These are phyloP conservation scores for Pelecanoides urinatrix DNA, from an alignment of 2,113 vertebrate species.

Conservation along the genomic window DNA sequence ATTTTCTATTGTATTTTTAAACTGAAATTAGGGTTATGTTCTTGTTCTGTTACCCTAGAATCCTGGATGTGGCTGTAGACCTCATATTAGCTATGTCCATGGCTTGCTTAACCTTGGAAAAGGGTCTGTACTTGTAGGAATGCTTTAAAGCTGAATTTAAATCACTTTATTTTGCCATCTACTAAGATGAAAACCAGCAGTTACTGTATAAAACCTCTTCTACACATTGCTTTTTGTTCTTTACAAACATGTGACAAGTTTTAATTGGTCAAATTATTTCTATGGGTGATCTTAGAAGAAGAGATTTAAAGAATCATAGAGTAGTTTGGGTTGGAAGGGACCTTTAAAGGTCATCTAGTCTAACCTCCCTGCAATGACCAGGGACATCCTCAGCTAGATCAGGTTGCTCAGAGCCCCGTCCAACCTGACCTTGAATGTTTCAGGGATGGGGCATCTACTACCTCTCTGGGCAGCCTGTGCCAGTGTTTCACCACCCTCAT, in stretches of 20 bases:
- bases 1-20: slow-evolving; percentile 1
- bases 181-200: background rate
- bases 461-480: too few relatives aligned
- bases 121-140: background rate
- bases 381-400: too few relatives aligned
- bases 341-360: too few relatives aligned
- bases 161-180: background rate
- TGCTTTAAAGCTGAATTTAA: background rate
- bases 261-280: background rate
- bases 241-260: background rate
- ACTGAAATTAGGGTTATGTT: background rate
- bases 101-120: background rate
- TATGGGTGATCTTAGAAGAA: background rate
- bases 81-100: background rate
- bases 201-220: background rate
- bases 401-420: too few relatives aligned
- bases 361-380: too few relatives aligned
- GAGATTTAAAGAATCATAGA: background rate
- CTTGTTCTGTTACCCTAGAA: background rate
- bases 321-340: too few relatives aligned
- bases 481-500: too few relatives aligned
- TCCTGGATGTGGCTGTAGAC: background rate
- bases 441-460: too few relatives aligned
- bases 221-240: background rate
- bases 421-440: too few relatives aligned